phyloP scores from a whole-genome alignment of 2,113 vertebrate species.

The Lagopus muta region DNA sequence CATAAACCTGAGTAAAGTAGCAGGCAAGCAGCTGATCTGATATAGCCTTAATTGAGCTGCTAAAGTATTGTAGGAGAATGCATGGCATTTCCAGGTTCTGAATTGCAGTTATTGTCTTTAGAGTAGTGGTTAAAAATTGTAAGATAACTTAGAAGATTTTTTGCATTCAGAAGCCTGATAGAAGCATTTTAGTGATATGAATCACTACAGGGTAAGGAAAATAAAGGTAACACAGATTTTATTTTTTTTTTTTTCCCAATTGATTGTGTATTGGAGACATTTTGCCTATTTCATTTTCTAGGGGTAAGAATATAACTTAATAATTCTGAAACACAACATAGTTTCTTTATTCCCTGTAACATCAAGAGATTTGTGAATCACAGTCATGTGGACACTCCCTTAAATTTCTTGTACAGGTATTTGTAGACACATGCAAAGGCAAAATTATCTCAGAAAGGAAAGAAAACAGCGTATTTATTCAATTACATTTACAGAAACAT shows the following conservation, averaged over 20 bases:
- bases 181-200: not conserved
- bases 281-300: not conserved
- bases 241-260: not conserved
- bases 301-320: not conserved
- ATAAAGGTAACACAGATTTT: not conserved
- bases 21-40: not conserved
- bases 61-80: not conserved
- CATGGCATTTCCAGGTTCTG: not conserved
- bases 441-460: not conserved
- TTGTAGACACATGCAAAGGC: not conserved
- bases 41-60: slow-evolving; percentile 2
- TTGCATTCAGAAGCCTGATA: not conserved
- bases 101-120: not conserved
- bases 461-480: not conserved
- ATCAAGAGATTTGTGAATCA: not conserved
- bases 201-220: not conserved
- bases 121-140: not conserved
- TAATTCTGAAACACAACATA: not conserved
- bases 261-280: not conserved
- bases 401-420: not conserved
- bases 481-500: not conserved
- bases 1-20: not conserved
- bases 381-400: not conserved
- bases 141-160: not conserved
- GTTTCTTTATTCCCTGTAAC: not conserved